Conservation (phyloP, 1,140 invertebrate species). For the Pogonognathellus flavescens region DNA sequence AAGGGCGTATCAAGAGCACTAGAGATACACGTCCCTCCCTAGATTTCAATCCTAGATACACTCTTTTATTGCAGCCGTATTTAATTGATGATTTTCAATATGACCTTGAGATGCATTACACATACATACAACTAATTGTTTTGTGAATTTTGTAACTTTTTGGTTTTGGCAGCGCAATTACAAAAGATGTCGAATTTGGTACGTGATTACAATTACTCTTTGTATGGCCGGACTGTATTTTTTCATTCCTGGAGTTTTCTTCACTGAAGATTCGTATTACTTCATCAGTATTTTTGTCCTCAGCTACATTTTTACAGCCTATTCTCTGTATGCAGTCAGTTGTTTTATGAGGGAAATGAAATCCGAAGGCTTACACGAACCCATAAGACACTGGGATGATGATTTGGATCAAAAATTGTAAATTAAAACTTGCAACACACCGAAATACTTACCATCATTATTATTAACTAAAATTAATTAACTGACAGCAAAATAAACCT, state of each 20-base stretch:
- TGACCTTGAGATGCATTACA: too few relatives aligned
- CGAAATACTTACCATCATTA: not conserved
- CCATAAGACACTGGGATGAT: conserved; percentile 37
- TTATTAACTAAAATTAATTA: too few relatives aligned
- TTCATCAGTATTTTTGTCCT: conserved; percentile 53
- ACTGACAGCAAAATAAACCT: too few relatives aligned
- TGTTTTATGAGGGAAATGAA: conserved; percentile 60
- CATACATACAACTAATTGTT: too few relatives aligned
- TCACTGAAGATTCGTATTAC: conserved; percentile 52
- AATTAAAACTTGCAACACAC: not conserved
- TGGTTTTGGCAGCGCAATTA: conserved; percentile 57
- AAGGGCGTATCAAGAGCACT: too few relatives aligned
- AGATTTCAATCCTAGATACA: too few relatives aligned
- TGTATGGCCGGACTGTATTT: conserved; percentile 55
- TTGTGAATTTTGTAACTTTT: too few relatives aligned
- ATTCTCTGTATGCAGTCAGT: conserved; percentile 58
- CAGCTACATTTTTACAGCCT: conserved; percentile 56
- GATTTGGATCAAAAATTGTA: conserved; percentile 13
- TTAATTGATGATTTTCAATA: too few relatives aligned
- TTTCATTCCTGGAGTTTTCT: conserved; percentile 53
- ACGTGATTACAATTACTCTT: conserved; percentile 58
- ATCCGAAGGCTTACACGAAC: conserved; percentile 34
- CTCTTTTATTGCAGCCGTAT: too few relatives aligned
- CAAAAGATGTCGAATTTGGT: conserved; percentile 57
- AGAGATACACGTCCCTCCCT: too few relatives aligned